phyloP scores from a whole-genome alignment of 2,888 invertebrate species.

The Apamea anceps region DNA sequence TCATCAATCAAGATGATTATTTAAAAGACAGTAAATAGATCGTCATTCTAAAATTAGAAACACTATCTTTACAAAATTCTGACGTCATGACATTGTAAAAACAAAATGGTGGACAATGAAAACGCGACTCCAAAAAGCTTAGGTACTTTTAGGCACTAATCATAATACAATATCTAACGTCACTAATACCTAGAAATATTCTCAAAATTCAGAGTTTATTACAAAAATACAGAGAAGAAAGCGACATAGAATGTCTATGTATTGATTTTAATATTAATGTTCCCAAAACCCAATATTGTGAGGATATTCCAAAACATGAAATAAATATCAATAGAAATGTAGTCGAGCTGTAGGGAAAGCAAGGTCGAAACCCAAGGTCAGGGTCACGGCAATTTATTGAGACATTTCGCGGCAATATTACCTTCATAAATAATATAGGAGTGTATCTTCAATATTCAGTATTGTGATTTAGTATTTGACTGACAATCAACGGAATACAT shows the following conservation, averaged over 20 bases:
- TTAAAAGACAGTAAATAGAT: neutral
- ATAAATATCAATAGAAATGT: constrained; percentile 54
- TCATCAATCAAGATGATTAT: neutral
- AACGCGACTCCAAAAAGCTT: constrained; percentile 56
- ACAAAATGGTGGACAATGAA: constrained; percentile 29
- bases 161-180: constrained; percentile 53
- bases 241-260: constrained; percentile 24
- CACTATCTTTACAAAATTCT: neutral
- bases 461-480: constrained; percentile 48
- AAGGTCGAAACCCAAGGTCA: constrained; percentile 46
- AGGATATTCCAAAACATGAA: constrained; percentile 49
- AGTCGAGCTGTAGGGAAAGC: constrained; percentile 10
- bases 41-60: constrained; percentile 2
- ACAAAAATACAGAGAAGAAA: constrained; percentile 44
- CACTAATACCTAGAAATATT: constrained; percentile 48
- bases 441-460: constrained; percentile 51
- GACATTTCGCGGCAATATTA: constrained; percentile 55
- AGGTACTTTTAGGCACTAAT: constrained; percentile 59
- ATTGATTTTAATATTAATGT: constrained; percentile 61
- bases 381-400: constrained; percentile 47
- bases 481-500: constrained; percentile 3
- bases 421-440: constrained; percentile 60
- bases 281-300: constrained; percentile 64
- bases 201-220: constrained; percentile 36
- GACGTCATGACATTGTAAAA: neutral